Base-by-base conservation (phyloP, 2,888 invertebrate species). In the Arge pagana region DNA sequence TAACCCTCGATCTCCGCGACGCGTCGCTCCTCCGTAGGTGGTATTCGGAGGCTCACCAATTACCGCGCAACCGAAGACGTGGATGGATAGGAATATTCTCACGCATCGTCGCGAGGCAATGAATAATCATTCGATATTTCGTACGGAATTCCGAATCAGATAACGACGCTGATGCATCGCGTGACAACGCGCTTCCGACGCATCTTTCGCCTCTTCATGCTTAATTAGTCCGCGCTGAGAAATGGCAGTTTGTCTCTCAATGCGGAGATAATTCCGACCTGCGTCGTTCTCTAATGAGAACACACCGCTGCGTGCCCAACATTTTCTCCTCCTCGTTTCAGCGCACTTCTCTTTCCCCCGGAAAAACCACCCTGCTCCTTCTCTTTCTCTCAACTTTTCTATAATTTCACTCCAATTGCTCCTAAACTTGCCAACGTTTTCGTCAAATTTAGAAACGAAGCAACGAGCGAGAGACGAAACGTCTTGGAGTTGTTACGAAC, bases 251-350 rank as follows among this genome's bases (percentile, higher is more conserved):
- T 61, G 51, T 62, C 64, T 55, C 61, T 61, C 55, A 52, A 60
- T 52, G 60, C 61, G 61, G 60, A 64, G 66, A 68, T 68, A 68
- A 68, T 70, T 70, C 66, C 60, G 58, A 56, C 62, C 68, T 67
- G 68, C 68, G 68, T 68, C 68, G 70, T 66, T 67, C 65, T 63
- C 66, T 67, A 68, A 68, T 66, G 68, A 67, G 67, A 65, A 61
- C 57, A 45, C 50, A 40, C 53, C n/a, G 50, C 53, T 53, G 56
- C 50, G 49, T 58, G 52, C 53, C 53, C 57, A 50, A 57, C 48
- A 59, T 62, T 61, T 65, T 64, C 64, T 61, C 56, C 31, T 23
- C 8, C 15, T 33, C n/a, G 16, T 52, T 49, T 36, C 52, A 11
- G 48, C 41, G 26, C 52, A 11, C 26, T 52, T 21, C 48, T 21